These are phyloP conservation scores for Labeo catla DNA, from an alignment of 2,113 vertebrate genomes.

Conservation along the genomic window DNA sequence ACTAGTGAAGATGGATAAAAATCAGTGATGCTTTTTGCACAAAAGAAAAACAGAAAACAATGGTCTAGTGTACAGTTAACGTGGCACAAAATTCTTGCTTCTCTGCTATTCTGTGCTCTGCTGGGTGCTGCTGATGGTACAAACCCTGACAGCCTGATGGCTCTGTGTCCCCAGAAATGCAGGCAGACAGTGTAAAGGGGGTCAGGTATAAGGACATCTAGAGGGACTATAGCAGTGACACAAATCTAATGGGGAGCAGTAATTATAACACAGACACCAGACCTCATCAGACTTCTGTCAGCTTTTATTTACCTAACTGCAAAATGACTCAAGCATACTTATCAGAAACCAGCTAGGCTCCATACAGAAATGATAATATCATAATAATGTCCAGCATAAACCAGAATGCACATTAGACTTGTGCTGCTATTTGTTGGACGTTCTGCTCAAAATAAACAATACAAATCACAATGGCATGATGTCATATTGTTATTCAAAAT, in stretches of 20 bases:
- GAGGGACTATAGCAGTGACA: neutral
- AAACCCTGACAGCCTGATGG: neutral
- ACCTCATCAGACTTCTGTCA: neutral
- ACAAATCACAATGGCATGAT: neutral
- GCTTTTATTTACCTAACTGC: slow-evolving; percentile 1
- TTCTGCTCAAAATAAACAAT: neutral
- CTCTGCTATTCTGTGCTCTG: neutral
- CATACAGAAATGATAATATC: neutral
- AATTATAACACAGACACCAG: neutral
- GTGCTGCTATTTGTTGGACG: neutral
- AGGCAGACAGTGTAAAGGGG: neutral
- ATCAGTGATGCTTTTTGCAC: neutral
- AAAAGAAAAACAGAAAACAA: neutral
- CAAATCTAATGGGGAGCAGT: neutral
- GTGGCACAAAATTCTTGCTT: neutral
- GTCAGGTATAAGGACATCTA: neutral
- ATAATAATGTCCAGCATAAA: neutral
- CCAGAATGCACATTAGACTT: neutral
- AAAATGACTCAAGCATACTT: neutral
- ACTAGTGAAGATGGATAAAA: neutral
- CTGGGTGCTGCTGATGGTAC: neutral
- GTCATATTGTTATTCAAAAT: neutral
- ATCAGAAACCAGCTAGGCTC: neutral
- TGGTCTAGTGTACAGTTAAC: neutral
- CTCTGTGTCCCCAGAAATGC: neutral